Evolutionary conservation across 2,113 vertebrate genomes (phyloP), one percentile per base, ranked within the genome.

Genomic region (Alexandromys fortis): DNA sequence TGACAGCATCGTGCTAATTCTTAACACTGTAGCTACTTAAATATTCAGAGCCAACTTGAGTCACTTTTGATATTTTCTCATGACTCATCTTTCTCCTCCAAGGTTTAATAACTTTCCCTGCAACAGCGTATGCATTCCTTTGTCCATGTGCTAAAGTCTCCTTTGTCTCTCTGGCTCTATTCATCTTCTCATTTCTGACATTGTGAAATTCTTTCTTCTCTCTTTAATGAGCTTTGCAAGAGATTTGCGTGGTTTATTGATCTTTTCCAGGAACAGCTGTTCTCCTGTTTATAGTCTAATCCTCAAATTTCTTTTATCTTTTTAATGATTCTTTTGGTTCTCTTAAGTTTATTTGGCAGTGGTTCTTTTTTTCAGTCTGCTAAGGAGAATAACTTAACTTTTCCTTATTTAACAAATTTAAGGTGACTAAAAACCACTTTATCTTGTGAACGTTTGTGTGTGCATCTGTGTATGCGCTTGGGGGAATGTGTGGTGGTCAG

Each of bases 221-320:
- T 92, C 45, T 90, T 96, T 95, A 89, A 96, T 97, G 93, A 95
- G 90, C 17, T 96, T 97, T 89, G 58, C 13, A 77, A 93, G 85
- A 95, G 58, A 52, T 92, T 96, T 96, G 45, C 87, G 4, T 94
- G 73, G 88, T 96, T 94, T 93, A 96, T 95, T 96, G 88, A 96
- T 96, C 85, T 95, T 96, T 95, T 94, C 92, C 83, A 95, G 96
- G 91, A 94, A 92, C 88, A 96, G 95, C 92, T 93, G 92, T 89
- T 96, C 96, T 65, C 45, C 85, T 96, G 78, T 93, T 97, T 96
- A 77, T 94, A 92, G 73, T 95, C 75, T 96, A 97, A 97, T 94
- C 92, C 88, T 86, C 95, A 96, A 92, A 96, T 94, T 96, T 97
- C 94, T 93, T 96, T 97, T 96, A 90, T 96, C 92, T 97, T 92